Evolutionary conservation across 2,797 vertebrate genomes (phyloP).

Genomic region (Cryptoblepharus egeriae): DNA sequence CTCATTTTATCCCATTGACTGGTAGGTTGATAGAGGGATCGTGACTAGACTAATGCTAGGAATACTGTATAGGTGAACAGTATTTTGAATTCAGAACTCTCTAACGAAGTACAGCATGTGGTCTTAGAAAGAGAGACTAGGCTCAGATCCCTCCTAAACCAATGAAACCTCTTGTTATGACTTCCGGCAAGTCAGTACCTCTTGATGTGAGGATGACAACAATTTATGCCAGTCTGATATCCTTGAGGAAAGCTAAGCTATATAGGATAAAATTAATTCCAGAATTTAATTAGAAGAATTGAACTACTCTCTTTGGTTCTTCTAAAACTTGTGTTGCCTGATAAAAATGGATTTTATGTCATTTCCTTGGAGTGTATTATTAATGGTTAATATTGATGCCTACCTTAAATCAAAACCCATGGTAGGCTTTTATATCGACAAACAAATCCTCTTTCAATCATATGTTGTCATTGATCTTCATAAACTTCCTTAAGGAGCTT

Average conservation of each 20-base stretch:
- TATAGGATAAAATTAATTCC: not conserved
- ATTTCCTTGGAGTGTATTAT: not conserved
- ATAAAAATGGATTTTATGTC: not conserved
- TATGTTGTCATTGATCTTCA: slow-evolving; percentile 1
- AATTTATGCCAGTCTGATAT: too few species aligned
- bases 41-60: not conserved
- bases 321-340: not conserved
- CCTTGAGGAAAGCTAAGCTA: too few species aligned
- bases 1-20: not conserved
- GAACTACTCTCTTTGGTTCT: not conserved
- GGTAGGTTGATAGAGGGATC: not conserved
- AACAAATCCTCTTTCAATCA: not conserved
- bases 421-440: slow-evolving; percentile 1
- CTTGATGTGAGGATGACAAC: too few species aligned
- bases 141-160: too few species aligned
- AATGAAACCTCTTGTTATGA: too few species aligned
- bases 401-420: not conserved
- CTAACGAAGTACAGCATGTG: too few species aligned
- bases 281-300: not conserved
- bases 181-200: too few species aligned
- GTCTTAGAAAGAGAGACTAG: too few species aligned
- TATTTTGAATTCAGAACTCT: too few species aligned
- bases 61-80: not conserved
- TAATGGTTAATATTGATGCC: slow-evolving; percentile 8
- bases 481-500: not conserved